Base-by-base conservation (phyloP, 30 jellyfish, hydroid and myxozoan species). In the Rhopilema esculentum region DNA sequence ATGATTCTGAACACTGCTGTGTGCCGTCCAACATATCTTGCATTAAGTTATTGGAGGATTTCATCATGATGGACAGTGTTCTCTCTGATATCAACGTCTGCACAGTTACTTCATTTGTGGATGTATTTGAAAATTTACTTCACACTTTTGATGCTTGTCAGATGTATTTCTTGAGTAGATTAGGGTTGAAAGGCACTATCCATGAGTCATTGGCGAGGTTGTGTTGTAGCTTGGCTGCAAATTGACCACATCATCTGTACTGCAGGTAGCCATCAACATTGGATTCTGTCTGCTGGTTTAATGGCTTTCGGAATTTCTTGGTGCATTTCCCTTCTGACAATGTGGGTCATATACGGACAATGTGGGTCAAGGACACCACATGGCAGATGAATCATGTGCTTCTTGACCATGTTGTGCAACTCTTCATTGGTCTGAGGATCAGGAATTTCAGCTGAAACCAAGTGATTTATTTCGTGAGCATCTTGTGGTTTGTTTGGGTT, bases 351-450 rank as follows among this genome's bases (percentile, higher is more conserved):
- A n/a, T n/a, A n/a, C n/a, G n/a, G n/a, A n/a, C n/a, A n/a, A n/a
- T n/a, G n/a, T n/a, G n/a, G n/a, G n/a, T 79, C 97, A 84, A 66
- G 50, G 21, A 24, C 30, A 66, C 97, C 94, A 50, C 97, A 84
- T 52, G 95, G 96, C 24, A 96, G 97, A 75, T 84, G 97, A 29
- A 90, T 68, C 97, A 84, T 84, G 87, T 83, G 86, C 23, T 71
- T 48, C 74, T 81, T 83, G 25, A 90, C 90, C 30, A 50, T 85
- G 0, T 71, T 63, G 49, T 86, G 82, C 32, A 74, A 75, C 52
- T 87, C 72, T 26, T 81, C 72, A 4, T 91, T 90, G 23, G n/a
- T 50, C 22, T 64, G 65, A 32, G 95, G 93, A 77, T 76, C 64
- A 12, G 89, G n/a, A n/a, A n/a, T n/a, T n/a, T n/a, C n/a, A n/a